A percentile compares a stretch with the other conserved stretches of the same genome.
Evolutionary conservation across 2,113 vertebrate species (phyloP).

Genomic region (Chionomys nivalis): DNA sequence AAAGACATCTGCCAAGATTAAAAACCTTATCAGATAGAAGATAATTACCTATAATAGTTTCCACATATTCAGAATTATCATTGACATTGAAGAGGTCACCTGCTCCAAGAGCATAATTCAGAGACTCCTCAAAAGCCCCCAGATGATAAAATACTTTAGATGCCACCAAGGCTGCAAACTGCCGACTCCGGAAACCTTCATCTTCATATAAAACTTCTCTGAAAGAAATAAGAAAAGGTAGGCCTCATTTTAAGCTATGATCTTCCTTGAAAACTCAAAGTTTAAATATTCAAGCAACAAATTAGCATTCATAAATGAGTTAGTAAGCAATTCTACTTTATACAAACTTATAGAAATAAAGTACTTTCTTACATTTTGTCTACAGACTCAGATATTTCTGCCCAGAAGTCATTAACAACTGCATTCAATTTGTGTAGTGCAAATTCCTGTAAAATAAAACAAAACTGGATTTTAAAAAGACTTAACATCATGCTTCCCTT

Average conservation of each 20-base stretch:
- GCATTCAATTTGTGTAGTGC: slow-evolving; percentile 97
- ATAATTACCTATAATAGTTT: slow-evolving; percentile 97
- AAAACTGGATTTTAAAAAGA: slow-evolving; percentile 58
- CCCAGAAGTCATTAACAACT: slow-evolving; percentile 99
- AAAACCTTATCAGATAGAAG: slow-evolving; percentile 10
- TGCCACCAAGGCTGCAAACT: slow-evolving; percentile 97
- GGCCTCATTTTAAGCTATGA: slow-evolving; percentile 20
- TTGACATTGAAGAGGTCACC: slow-evolving; percentile 99
- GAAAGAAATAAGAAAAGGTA: slow-evolving; percentile 65
- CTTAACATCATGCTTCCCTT: not conserved
- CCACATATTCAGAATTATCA: slow-evolving; percentile 98
- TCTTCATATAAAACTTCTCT: slow-evolving; percentile 99
- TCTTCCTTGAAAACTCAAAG: slow-evolving; percentile 49
- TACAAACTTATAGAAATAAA: slow-evolving; percentile 18
- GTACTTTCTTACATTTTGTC: slow-evolving; percentile 97
- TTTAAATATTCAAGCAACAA: slow-evolving; percentile 33
- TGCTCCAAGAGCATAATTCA: slow-evolving; percentile 98
- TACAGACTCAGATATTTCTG: slow-evolving; percentile 99
- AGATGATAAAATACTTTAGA: slow-evolving; percentile 99
- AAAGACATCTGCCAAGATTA: not conserved
- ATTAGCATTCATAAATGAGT: slow-evolving; percentile 43
- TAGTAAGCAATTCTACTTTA: not conserved
- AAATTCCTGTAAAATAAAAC: slow-evolving; percentile 92
- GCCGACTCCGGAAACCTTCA: slow-evolving; percentile 96
- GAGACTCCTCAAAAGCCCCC: slow-evolving; percentile 98